Conservation (phyloP, 2,797 vertebrate genomes). For the Lophotriccus pileatus region DNA sequence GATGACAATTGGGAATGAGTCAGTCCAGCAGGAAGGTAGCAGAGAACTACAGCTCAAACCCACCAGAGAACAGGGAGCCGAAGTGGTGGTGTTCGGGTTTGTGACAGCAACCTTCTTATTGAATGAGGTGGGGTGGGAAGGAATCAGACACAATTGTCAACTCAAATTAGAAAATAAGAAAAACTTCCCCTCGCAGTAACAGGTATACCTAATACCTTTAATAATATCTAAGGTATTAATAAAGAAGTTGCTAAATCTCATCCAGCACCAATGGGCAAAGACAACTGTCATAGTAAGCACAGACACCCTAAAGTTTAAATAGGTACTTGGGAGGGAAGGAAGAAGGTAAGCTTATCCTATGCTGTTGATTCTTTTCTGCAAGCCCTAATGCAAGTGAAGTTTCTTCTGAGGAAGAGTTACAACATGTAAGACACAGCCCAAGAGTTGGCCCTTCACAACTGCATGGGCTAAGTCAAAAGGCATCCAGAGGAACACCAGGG, state of each 20-base stretch:
- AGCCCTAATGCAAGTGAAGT: not conserved
- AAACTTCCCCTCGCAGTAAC: not conserved
- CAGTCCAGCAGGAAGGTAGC: not conserved
- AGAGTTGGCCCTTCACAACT: not conserved
- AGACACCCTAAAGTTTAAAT: not conserved
- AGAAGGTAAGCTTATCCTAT: not conserved
- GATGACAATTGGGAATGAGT: not conserved
- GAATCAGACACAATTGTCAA: not conserved
- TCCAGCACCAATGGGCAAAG: not conserved
- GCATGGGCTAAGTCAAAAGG: not conserved
- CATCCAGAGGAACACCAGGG: not conserved
- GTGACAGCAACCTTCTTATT: not conserved
- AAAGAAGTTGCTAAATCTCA: not conserved
- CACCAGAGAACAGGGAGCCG: not conserved
- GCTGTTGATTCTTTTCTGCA: not conserved
- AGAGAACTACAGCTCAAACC: not conserved
- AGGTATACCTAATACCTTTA: not conserved
- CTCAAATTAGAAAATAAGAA: not conserved
- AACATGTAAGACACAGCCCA: not conserved
- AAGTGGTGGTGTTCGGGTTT: not conserved
- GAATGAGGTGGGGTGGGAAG: not conserved
- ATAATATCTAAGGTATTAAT: not conserved
- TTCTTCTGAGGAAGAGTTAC: not conserved
- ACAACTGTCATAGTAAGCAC: fast-evolving
- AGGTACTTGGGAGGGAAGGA: not conserved